Evolutionary conservation across 64 coral and sea anemone genomes (phyloP), one percentile per base, ranked within the genome.

Genomic region (Stichodactyla helianthus): DNA sequence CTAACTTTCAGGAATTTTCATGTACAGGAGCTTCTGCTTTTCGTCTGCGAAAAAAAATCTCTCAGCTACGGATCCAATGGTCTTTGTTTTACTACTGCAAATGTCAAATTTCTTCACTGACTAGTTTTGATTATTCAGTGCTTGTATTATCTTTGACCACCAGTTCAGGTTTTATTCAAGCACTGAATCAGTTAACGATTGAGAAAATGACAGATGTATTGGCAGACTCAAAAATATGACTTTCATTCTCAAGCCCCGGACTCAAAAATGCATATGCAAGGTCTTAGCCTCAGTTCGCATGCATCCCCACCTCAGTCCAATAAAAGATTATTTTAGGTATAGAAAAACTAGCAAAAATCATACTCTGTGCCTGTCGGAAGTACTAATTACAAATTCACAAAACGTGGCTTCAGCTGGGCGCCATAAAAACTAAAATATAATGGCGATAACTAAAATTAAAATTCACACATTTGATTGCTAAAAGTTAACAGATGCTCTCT

Each of bases 401-500:
- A 74, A 74, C 68, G 68, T 74, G 68, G 68, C 68, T 74, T 74
- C 12, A 28, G 68, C 25, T 74, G 68, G 68, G 68, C 68, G 68
- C 68, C 68, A 74, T 13, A 14, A 74, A 74, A 74, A 31, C 68
- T 74, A 10, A 26, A 70, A 27, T 74, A 74, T 11, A 31, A 74
- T 31, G 12, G 68, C 25, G 68, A 74, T 74, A 74, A 74, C 68
- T 74, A 14, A 74, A 74, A 74, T 74, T 74, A 74, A 10, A 12
- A 74, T 74, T 31, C 68, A 74, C 25, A 11, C 7, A 74, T 74
- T 70, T 70, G 22, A 70, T 70, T 23, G 65, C 20, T 7, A 70
- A 27, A 70, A 25, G 65, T 74, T 68, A 74, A 74, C 68, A 81
- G 16, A 81, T 81, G 78, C 78, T 50, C 50, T 81, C 78, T 20